phyloP scores from a whole-genome alignment of 2,888 invertebrate species.

The Lochmaea capreae region DNA sequence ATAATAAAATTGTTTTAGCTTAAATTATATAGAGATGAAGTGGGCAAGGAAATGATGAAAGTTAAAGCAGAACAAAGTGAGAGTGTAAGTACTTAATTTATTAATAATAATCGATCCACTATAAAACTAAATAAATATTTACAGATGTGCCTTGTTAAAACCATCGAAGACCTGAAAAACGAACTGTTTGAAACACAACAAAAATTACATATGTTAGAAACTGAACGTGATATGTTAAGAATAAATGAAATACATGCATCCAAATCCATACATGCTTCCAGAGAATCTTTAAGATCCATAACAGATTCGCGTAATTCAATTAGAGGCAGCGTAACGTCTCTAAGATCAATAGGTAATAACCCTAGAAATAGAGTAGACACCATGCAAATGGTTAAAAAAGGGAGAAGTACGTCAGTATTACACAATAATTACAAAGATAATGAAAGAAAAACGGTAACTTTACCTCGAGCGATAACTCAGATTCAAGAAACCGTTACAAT shows the following conservation, averaged over 20 bases:
- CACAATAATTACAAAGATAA: slow-evolving; percentile 21
- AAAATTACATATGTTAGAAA: slow-evolving; percentile 51
- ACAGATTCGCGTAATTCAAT: slow-evolving; percentile 28
- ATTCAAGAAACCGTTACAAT: slow-evolving; percentile 56
- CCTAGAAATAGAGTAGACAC: slow-evolving; percentile 3
- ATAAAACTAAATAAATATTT: slow-evolving; percentile 26
- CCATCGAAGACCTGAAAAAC: slow-evolving; percentile 49
- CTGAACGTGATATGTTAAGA: slow-evolving; percentile 48
- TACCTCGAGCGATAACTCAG: slow-evolving; percentile 38
- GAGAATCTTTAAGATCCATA: slow-evolving; percentile 43
- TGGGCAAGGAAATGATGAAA: slow-evolving; percentile 70
- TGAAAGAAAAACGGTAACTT: slow-evolving; percentile 35
- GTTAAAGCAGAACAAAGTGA: slow-evolving; percentile 69
- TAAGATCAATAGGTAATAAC: slow-evolving; percentile 22
- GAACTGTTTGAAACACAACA: slow-evolving; percentile 54
- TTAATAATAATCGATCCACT: slow-evolving; percentile 1
- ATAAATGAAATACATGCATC: slow-evolving; percentile 29
- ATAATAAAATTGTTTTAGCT: slow-evolving; percentile 63
- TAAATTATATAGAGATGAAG: slow-evolving; percentile 74
- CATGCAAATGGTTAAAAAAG: slow-evolving; percentile 24
- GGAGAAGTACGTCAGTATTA: slow-evolving; percentile 39
- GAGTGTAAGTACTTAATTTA: slow-evolving; percentile 62
- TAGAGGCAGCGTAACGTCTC: slow-evolving; percentile 32
- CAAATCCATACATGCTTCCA: slow-evolving; percentile 32
- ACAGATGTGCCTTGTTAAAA: slow-evolving; percentile 48